Base-by-base conservation (phyloP, 2,113 vertebrate species). In the Gavialis gangeticus region DNA sequence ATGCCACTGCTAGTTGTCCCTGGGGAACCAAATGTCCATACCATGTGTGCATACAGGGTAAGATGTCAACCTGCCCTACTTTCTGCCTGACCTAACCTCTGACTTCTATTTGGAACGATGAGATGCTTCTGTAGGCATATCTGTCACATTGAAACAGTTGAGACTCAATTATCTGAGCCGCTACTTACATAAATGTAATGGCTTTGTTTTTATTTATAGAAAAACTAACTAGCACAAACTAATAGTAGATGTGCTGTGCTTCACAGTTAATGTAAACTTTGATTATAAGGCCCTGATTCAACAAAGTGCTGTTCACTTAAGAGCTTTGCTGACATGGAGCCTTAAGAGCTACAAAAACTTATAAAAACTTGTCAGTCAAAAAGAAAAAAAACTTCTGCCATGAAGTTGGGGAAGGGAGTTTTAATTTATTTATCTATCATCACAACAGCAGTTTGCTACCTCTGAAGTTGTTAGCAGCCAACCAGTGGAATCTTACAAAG, bases 401-500 rank as follows among this genome's bases (percentile, higher is more conserved):
- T 73, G 69, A 12, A 46, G 25, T 5, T 0, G 3, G 69, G 27
- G 4, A 69, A 67, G n/a, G 14, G 80, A 18, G 14, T 22, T 94
- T 75, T 88, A 88, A 94, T 89, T 62, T 75, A 28, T 92, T 89
- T 96, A 0, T 95, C 4, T 97, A 2, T 93, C 89, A 27, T 95
- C 89, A 60, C 86, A 84, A 75, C 91, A 98, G 98, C 97, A 98
- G 22, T 98, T 98, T 90, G 92, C 97, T 88, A 80, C 97, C 55
- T 90, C 97, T 82, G 97, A 98, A n/a, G 87, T 91, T 92, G 96
- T 93, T 27, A 92, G 46, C 28, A 95, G 97, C 57, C 97, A 97
- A 30, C 88, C 79, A 5, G 64, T 92, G 57, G 98, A 98, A 79
- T 91, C 97, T n/a, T 98, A 98, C 92, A 98, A 98, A 97, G 98